Evolutionary conservation across 2,797 vertebrate genomes (phyloP), one percentile per base, ranked within the genome.

Genomic region (Serranus cabrilla): DNA sequence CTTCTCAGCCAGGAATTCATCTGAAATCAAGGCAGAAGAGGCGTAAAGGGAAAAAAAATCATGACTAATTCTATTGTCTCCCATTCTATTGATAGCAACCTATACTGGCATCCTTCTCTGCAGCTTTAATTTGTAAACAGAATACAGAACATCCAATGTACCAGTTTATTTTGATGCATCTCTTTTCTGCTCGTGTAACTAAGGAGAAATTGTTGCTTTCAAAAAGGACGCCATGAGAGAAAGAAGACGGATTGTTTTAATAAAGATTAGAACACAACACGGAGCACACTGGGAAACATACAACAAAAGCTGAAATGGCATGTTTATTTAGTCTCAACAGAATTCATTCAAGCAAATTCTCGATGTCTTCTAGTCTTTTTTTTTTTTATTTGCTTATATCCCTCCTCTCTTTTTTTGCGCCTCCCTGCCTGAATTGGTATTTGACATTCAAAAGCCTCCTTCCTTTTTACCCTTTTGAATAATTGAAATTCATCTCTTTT

Each of bases 231-330:
- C 71, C 62, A 80, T 23, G 46, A 72, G 69, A 85, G 59, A 82
- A 82, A 71, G 66, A 75, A 85, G 86, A 92, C 60, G 66, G 74
- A 91, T 90, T 77, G 78, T 89, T 90, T 90, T 87, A 92, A 91
- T 92, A 91, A 90, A 82, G 84, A 87, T 78, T 85, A 78, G 27
- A 83, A 68, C 52, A 63, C 56, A 75, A 79, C 74, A 78, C 74
- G 3, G 43, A 77, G 76, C 77, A 76, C 60, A 63, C 68, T 55
- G 75, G 70, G 74, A 90, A 79, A 65, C 63, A 43, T 68, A 66
- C 70, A 78, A 62, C 69, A 86, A 87, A 46, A 82, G 80, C 72
- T 54, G 62, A 78, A 85, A 83, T 68, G 62, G 65, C 54, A 78
- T 85, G 78, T 92, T 92, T 87, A 78, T 74, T 85, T 71, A 55